Base-by-base conservation (phyloP, 2,113 vertebrate species). In the Passer domesticus region DNA sequence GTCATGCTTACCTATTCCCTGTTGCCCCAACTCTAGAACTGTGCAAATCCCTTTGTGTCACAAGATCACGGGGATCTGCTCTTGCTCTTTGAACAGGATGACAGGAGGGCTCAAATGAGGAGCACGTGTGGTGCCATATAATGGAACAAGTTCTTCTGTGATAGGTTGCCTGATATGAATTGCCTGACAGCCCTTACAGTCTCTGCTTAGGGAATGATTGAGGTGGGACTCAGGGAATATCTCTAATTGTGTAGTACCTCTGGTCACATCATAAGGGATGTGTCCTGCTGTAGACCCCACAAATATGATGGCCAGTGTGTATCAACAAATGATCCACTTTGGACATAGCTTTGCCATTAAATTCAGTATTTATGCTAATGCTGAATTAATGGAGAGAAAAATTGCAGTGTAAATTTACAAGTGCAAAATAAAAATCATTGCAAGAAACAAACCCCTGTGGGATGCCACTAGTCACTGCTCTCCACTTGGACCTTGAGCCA, bases 391-490 rank as follows among this genome's bases (percentile, higher is more conserved):
- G 4, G 41, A 39, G 18, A 18, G 16, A 52, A 68, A 78, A 55
- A 19, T 4, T 2, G 4, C 15, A 16, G 5, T 12, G 6, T 59
- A 35, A 74, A 59, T 35, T 66, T 70, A 5, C 14, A 74, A 81
- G 70, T 39, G 9, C 6, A 69, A 80, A 31, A 14, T 55, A 41
- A 70, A 70, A 41, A 20, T 30, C 16, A 44, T 59, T 68, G 39
- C 35, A 55, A 63, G 52, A 87, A 82, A n/a, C 11, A 11, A 43
- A 6, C 7, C 10, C 16, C 39, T 41, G 11, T 20, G 17, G 30
- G 30, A 35, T 25, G 35, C 9, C 16, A 14, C 28, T n/a, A 0
- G 0, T 39, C 4, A 2, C 28, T 82, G 39, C 28, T 46, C 28
- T 75, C 16, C 24, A 8, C 39, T n/a, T 39, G 28, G 69, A 30